phyloP scores from a whole-genome alignment of 2,888 invertebrate species.

The Apodemia hepburni region DNA sequence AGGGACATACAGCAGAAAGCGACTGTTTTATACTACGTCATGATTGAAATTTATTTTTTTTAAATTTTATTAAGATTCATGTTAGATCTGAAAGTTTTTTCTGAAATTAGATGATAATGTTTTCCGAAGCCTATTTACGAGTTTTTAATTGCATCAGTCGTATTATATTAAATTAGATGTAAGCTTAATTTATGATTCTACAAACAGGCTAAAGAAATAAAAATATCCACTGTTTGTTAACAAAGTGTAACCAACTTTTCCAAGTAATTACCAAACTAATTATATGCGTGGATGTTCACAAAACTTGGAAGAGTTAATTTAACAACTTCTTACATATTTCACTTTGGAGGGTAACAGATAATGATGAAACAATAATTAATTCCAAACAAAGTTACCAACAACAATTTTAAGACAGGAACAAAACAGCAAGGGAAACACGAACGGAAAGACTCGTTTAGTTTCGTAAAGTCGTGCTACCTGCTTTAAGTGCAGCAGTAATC shows the following conservation, averaged over 20 bases:
- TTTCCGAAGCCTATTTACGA: no score
- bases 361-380: background rate
- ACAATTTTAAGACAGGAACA: background rate
- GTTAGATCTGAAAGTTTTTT: no score
- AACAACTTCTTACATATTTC: slow-evolving; percentile 3
- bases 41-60: no score
- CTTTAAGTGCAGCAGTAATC: slow-evolving; percentile 19
- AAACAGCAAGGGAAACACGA: background rate
- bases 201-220: no score
- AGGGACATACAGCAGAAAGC: no score
- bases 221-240: no score
- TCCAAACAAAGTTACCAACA: background rate
- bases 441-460: background rate
- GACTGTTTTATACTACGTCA: no score
- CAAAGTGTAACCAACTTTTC: background rate
- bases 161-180: no score
- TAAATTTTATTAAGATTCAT: no score
- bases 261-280: background rate
- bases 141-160: no score
- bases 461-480: background rate
- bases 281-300: background rate
- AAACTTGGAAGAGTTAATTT: slow-evolving; percentile 3
- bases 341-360: slow-evolving; percentile 6
- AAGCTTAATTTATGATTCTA: no score
- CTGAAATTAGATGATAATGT: no score